phyloP scores from a whole-genome alignment of 2,888 invertebrate species.

The Andricus curvator region DNA sequence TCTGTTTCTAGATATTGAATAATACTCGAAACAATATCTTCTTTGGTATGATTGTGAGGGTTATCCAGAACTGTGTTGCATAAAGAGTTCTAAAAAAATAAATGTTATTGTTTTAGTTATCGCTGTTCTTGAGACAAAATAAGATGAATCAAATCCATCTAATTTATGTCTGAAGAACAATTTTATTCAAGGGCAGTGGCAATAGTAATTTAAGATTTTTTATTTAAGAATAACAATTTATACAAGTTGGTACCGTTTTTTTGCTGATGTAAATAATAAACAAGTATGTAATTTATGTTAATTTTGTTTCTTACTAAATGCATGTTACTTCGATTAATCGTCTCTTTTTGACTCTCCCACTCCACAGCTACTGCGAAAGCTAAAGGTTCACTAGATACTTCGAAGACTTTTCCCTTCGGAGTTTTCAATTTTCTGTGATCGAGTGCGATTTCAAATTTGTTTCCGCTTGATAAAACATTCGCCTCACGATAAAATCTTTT shows the following conservation, averaged over 20 bases:
- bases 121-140: neutral
- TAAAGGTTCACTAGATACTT: conserved; percentile 90
- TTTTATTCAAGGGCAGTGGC: conserved; percentile 33
- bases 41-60: conserved; percentile 88
- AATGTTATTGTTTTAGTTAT: conserved; percentile 17
- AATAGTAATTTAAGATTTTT: conserved; percentile 13
- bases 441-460: conserved; percentile 90
- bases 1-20: conserved; percentile 91
- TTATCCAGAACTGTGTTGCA: conserved; percentile 96
- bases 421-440: conserved; percentile 95
- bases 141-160: conserved; percentile 24
- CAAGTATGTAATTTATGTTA: neutral
- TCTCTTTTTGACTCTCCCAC: conserved; percentile 93
- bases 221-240: conserved; percentile 1
- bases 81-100: conserved; percentile 86
- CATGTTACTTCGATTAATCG: conserved; percentile 90
- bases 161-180: conserved; percentile 3
- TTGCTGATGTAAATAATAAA: conserved; percentile 38
- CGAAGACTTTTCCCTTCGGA: conserved; percentile 88
- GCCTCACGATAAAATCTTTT: conserved; percentile 89
- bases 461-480: conserved; percentile 84
- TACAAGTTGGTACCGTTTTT: conserved; percentile 17
- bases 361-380: conserved; percentile 96
- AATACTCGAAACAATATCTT: conserved; percentile 88
- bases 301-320: conserved; percentile 85